phyloP scores from a whole-genome alignment of 2,113 vertebrate species.

The Corvus moneduloides region DNA sequence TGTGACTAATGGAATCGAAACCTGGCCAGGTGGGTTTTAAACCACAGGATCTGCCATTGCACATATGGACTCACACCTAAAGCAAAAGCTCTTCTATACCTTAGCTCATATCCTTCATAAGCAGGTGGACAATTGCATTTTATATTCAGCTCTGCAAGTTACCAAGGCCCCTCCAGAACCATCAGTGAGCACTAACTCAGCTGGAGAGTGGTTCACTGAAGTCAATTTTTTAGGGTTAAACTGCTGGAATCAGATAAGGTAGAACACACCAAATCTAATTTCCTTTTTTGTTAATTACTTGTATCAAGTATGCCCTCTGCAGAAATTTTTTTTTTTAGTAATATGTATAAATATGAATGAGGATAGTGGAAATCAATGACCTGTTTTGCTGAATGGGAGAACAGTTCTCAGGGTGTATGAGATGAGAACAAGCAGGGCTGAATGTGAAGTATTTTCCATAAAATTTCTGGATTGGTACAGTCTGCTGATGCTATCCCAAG shows the following conservation, averaged over 20 bases:
- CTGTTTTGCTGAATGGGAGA: background rate
- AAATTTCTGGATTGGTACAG: background rate
- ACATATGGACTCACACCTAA: background rate
- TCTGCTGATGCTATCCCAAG: background rate
- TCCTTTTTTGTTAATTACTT: background rate
- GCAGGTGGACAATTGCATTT: background rate
- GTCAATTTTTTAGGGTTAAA: background rate
- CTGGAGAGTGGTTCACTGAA: background rate
- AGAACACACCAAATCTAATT: background rate
- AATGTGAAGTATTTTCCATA: background rate
- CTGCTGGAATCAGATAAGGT: background rate
- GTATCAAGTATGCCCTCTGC: background rate
- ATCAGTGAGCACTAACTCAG: background rate
- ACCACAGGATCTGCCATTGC: background rate
- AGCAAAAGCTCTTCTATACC: background rate
- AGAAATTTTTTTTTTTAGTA: background rate
- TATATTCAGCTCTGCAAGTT: background rate
- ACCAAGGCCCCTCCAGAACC: background rate
- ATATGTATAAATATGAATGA: background rate
- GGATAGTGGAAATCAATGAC: background rate
- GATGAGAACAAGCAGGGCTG: background rate
- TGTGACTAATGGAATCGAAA: background rate
- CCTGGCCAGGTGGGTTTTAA: background rate
- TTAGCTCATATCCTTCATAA: background rate
- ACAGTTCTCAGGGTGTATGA: background rate